A percentile compares a stretch with the other conserved stretches of the same genome.
Evolutionary conservation across 2,113 vertebrate genomes (phyloP).

Genomic region (Pelecanoides urinatrix): DNA sequence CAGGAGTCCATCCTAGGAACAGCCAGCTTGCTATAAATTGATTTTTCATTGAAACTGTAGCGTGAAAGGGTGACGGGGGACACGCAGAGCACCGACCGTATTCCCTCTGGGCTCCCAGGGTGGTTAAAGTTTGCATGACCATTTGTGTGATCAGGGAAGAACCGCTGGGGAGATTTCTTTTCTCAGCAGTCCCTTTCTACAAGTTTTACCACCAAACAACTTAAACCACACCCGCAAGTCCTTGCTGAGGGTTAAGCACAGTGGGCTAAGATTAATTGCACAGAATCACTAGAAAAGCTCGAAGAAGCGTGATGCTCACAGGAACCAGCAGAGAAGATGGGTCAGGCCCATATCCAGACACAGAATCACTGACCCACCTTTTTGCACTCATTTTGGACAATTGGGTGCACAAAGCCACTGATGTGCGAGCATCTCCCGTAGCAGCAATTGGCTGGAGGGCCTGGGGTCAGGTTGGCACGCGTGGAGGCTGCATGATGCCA

Average conservation of each 20-base stretch:
- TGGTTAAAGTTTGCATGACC: neutral
- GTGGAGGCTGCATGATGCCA: neutral
- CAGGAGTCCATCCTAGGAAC: neutral
- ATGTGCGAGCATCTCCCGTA: neutral
- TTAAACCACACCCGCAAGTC: neutral
- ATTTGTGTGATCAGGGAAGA: neutral
- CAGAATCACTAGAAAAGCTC: neutral
- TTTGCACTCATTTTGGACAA: neutral
- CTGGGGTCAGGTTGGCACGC: neutral
- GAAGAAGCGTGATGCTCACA: rapidly evolving
- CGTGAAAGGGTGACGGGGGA: neutral
- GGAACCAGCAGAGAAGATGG: neutral
- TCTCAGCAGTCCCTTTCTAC: neutral
- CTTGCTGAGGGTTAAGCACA: neutral
- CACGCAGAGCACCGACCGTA: rapidly evolving
- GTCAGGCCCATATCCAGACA: neutral
- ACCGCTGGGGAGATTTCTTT: neutral
- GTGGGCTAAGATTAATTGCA: neutral
- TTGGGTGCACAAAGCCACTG: neutral
- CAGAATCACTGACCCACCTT: neutral
- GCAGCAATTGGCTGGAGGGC: neutral
- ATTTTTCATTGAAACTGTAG: neutral
- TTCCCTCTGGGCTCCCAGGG: neutral
- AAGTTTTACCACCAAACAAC: neutral
- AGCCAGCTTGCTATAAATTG: neutral